Evolutionary conservation across 2,888 invertebrate species (phyloP).

Genomic region (Acronicta aceris): DNA sequence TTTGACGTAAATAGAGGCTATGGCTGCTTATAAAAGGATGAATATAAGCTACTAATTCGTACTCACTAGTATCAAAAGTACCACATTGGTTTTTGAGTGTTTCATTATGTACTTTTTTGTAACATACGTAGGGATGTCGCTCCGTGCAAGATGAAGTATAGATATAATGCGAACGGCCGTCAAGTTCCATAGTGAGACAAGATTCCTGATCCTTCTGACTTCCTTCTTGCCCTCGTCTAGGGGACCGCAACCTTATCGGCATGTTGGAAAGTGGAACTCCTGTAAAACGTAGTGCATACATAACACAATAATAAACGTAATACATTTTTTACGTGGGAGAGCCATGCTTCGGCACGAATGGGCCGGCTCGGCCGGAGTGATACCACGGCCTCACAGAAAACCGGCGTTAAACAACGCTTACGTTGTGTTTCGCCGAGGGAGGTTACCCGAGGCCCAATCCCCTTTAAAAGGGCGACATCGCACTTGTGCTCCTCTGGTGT

Average conservation of each 20-base stretch:
- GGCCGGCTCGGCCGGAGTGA: too few species aligned
- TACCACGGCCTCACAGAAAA: too few species aligned
- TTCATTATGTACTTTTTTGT: neutral
- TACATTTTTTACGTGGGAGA: too few species aligned
- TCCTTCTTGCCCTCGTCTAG: neutral
- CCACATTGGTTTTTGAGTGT: neutral
- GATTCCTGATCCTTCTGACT: neutral
- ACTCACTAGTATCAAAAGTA: neutral
- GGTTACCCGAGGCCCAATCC: too few species aligned
- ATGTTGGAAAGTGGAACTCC: conserved; percentile 1
- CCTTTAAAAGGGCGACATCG: too few species aligned
- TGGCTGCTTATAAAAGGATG: neutral
- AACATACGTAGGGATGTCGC: neutral
- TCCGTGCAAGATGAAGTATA: neutral
- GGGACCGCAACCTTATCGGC: neutral
- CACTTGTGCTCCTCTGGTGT: too few species aligned
- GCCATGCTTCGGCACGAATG: too few species aligned
- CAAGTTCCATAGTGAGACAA: conserved; percentile 5
- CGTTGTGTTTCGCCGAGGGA: too few species aligned
- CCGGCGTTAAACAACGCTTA: too few species aligned
- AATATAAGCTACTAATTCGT: neutral
- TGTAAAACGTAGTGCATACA: neutral
- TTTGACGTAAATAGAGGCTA: too few species aligned
- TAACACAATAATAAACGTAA: too few species aligned
- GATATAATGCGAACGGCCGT: neutral